phyloP scores from a whole-genome alignment of 2,888 invertebrate genomes.

The Nycteola revayana region DNA sequence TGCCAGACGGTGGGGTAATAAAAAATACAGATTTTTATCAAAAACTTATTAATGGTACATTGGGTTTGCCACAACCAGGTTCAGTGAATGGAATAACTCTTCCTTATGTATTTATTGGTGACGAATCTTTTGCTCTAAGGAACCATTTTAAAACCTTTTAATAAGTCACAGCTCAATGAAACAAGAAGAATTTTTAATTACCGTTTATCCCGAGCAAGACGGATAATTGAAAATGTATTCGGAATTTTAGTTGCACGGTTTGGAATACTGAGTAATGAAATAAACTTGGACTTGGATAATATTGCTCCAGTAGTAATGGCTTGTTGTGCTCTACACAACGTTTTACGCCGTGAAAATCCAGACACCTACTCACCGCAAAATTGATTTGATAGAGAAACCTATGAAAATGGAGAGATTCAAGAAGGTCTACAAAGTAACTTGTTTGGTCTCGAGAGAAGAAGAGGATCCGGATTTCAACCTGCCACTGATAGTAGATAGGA shows the following conservation, averaged over 20 bases:
- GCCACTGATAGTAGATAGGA: constrained; percentile 5
- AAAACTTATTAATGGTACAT: constrained; percentile 3
- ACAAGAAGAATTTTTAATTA: too few relatives aligned
- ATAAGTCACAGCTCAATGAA: too few relatives aligned
- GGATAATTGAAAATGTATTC: too few relatives aligned
- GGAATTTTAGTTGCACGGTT: too few relatives aligned
- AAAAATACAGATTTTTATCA: constrained; percentile 5
- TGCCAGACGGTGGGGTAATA: constrained; percentile 7
- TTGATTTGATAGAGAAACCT: constrained; percentile 8
- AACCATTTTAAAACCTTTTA: too few relatives aligned
- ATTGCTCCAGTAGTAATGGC: constrained; percentile 1
- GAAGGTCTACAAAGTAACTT: constrained; percentile 6
- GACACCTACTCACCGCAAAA: too few relatives aligned
- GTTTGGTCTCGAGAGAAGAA: constrained; percentile 6
- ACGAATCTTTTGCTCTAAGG: too few relatives aligned
- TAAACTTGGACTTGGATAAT: constrained; percentile 4
- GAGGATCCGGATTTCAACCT: constrained; percentile 4
- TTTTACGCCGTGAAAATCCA: constrained; percentile 4
- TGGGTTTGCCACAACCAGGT: constrained; percentile 4
- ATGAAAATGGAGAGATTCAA: constrained; percentile 6
- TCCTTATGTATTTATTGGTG: too few relatives aligned
- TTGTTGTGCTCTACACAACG: constrained; percentile 8
- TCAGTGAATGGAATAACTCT: too few relatives aligned
- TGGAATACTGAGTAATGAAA: too few relatives aligned
- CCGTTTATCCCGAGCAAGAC: too few relatives aligned